These are phyloP conservation scores for Theocolax elegans DNA, from an alignment of 1,140 invertebrate genomes.

Conservation along the genomic window DNA sequence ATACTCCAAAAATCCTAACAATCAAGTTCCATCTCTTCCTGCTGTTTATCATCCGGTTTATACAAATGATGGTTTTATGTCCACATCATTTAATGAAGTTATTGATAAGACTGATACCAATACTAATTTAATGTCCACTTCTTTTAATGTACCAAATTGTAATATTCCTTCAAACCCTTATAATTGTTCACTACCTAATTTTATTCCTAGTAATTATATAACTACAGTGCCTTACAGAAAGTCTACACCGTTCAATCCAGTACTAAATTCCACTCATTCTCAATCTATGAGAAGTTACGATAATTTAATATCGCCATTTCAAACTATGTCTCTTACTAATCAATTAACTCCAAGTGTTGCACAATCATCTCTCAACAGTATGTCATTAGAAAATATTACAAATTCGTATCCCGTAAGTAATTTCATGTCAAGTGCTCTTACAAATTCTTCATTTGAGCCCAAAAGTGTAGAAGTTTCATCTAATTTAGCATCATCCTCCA, in stretches of 20 bases:
- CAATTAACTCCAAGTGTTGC: slow-evolving; percentile 35
- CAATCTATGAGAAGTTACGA: slow-evolving; percentile 43
- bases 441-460: slow-evolving; percentile 42
- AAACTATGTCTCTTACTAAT: slow-evolving; percentile 43
- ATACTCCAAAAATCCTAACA: slow-evolving; percentile 59
- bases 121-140: slow-evolving; percentile 49
- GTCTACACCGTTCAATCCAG: slow-evolving; percentile 28
- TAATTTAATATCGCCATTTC: slow-evolving; percentile 52
- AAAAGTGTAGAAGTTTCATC: slow-evolving; percentile 42
- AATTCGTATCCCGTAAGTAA: slow-evolving; percentile 27
- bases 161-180: slow-evolving; percentile 33
- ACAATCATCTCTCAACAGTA: slow-evolving; percentile 38
- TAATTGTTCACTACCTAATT: slow-evolving; percentile 28
- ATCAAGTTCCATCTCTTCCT: slow-evolving; percentile 60
- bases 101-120: slow-evolving; percentile 51
- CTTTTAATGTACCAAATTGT: slow-evolving; percentile 51
- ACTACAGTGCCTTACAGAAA: slow-evolving; percentile 35
- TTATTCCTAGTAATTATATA: slow-evolving; percentile 28
- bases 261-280: slow-evolving; percentile 13
- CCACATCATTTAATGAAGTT: slow-evolving; percentile 54
- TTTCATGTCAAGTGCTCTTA: background rate
- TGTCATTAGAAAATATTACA: slow-evolving; percentile 42
- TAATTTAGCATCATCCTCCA: slow-evolving; percentile 42
- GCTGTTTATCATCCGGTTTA: slow-evolving; percentile 49
- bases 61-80: slow-evolving; percentile 51